phyloP scores from a whole-genome alignment of 1,140 invertebrate genomes.

The Drosophila sucinea region DNA sequence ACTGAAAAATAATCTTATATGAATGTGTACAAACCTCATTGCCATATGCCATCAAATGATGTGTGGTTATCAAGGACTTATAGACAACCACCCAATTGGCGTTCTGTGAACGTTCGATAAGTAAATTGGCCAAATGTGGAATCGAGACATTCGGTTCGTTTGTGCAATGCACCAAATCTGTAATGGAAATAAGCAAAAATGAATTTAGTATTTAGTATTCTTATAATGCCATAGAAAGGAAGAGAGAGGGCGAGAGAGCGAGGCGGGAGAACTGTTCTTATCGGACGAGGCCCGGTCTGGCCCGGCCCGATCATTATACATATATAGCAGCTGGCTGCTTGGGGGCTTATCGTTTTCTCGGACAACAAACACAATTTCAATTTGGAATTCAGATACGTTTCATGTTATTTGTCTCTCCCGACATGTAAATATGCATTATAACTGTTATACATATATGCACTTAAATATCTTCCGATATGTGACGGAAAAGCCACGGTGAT shows the following conservation, averaged over 20 bases:
- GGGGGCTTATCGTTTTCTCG: constrained; percentile 4
- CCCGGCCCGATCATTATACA: neutral
- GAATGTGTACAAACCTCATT: constrained; percentile 93
- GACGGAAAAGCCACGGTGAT: constrained; percentile 22
- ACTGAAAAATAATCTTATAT: neutral
- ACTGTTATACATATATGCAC: neutral
- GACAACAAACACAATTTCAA: constrained; percentile 7
- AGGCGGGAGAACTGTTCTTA: neutral
- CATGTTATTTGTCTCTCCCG: neutral
- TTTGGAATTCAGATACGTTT: constrained; percentile 2
- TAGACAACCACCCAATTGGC: constrained; percentile 99
- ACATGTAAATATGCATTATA: neutral
- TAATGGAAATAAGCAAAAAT: constrained; percentile 29
- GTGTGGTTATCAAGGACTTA: constrained; percentile 98
- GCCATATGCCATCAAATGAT: constrained; percentile 99
- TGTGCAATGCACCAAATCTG: constrained; percentile 99
- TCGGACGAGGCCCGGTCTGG: neutral
- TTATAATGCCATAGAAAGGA: neutral
- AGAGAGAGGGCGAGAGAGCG: neutral
- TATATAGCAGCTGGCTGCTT: neutral
- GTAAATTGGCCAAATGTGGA: constrained; percentile 98
- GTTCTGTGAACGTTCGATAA: constrained; percentile 98
- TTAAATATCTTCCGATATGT: neutral
- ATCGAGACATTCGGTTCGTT: constrained; percentile 99
- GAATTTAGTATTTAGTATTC: neutral